Evolutionary conservation across 2,797 vertebrate species (phyloP).

Genomic region (Cynodonichthys magdalenae): DNA sequence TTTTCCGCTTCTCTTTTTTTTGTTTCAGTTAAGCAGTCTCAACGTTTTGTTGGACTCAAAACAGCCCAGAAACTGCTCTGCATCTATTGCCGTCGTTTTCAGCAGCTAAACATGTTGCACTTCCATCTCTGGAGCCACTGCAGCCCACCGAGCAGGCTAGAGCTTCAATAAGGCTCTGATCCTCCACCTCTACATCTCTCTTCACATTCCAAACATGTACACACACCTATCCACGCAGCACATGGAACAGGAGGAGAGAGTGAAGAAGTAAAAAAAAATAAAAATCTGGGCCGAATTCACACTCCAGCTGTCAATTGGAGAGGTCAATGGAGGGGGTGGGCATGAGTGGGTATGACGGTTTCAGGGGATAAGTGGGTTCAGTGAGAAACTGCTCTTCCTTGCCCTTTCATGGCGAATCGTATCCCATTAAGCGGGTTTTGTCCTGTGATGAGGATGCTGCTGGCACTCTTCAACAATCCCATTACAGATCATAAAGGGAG

Average conservation of each 20-base stretch:
- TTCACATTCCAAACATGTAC: constrained; percentile 11
- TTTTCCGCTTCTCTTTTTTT: constrained; percentile 39
- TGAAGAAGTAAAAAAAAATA: neutral
- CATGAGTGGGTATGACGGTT: constrained; percentile 27
- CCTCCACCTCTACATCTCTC: constrained; percentile 28
- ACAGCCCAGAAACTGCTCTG: constrained; percentile 25
- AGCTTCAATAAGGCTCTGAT: constrained; percentile 53
- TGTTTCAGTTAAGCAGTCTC: constrained; percentile 64
- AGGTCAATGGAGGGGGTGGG: constrained; percentile 23
- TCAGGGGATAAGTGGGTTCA: constrained; percentile 58
- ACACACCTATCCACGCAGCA: constrained; percentile 1
- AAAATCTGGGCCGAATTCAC: constrained; percentile 11
- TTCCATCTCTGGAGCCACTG: constrained; percentile 47
- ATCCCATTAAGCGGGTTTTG: constrained; percentile 75
- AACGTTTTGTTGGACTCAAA: constrained; percentile 40
- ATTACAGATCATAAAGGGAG: constrained; percentile 78
- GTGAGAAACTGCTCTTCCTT: constrained; percentile 62
- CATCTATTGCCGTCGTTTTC: constrained; percentile 56
- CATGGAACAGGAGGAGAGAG: neutral
- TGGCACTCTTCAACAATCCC: constrained; percentile 71
- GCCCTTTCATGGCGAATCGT: constrained; percentile 67
- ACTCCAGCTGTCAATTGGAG: constrained; percentile 26
- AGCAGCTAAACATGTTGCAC: constrained; percentile 37
- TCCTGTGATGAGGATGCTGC: constrained; percentile 71
- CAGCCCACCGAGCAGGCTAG: constrained; percentile 49